Evolutionary conservation across 2,888 invertebrate species (phyloP), one percentile per base, ranked within the genome.

Genomic region (Gari tellinella): DNA sequence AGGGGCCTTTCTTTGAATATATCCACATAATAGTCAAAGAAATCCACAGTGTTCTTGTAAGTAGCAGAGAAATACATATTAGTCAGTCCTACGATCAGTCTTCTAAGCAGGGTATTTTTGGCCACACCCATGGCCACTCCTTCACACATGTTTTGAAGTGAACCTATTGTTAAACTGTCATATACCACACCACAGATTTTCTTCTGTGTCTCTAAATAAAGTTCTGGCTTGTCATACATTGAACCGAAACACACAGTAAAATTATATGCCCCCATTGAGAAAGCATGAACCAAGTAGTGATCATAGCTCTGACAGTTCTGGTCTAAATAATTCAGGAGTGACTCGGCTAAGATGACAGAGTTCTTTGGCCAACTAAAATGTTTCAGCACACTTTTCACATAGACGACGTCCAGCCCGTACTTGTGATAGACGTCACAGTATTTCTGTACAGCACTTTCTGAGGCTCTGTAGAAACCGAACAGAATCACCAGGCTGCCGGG

Each of bases 91-190:
- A 63, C 74, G 17, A 87, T 68, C 2, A 80, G 3, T 21, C 17
- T 40, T n/a, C 76, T 83, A 2, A 87, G 21, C 1, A 80, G 3
- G 1, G 45, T 23, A 49, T 70, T 82, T 19, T 63, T 48, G 10
- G 82, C 72, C 4, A 79, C 37, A 1, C 83, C 82, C 7, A 38
- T 38, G 0, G 83, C 83, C 8, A 87, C 73, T 0, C 87, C 88
- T 2, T 48, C 53, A 15, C 72, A 69, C 86, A 89, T 87, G 49
- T 74, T 73, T 40, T 85, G 75, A 37, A 83, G 49, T 0, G 82
- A 75, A 3, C 89, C 89, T n/a, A 83, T 65, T 2, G 85, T 83
- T n/a, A 87, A 62, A 58, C 89, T 89, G 69, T 89, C 89, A 65
- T 83, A 86, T 0, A 89, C 70, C 14, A 84, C 70, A 0, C 82